Evolutionary conservation across 2,888 invertebrate species (phyloP).

Genomic region (Himalopsyche japonica): DNA sequence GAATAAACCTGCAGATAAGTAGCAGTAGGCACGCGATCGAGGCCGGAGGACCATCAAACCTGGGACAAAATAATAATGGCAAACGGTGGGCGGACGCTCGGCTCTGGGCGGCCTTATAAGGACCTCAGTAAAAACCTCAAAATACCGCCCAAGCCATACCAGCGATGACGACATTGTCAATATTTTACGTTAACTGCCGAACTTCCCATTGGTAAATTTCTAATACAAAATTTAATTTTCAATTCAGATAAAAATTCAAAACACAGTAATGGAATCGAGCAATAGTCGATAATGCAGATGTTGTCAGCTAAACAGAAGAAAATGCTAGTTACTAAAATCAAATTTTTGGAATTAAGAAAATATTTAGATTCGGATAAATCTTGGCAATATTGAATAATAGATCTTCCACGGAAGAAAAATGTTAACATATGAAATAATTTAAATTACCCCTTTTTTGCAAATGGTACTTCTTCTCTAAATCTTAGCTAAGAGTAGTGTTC

Average conservation of each 20-base stretch:
- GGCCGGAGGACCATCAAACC: conserved; percentile 19
- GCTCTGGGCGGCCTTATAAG: conserved; percentile 30
- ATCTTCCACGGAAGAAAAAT: no score
- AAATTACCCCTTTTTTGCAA: no score
- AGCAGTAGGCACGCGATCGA: background rate
- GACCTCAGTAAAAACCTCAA: conserved; percentile 2
- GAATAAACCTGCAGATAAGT: background rate
- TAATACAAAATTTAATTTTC: background rate
- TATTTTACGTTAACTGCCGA: background rate
- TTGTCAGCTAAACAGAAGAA: no score
- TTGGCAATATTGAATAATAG: no score
- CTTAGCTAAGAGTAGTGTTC: no score
- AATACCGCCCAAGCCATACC: background rate
- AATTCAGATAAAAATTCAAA: background rate
- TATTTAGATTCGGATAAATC: no score
- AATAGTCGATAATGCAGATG: no score
- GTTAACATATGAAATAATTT: no score
- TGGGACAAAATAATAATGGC: conserved; percentile 6
- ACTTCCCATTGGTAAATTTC: background rate
- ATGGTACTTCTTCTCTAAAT: no score
- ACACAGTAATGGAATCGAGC: no score
- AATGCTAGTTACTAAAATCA: no score
- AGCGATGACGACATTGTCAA: conserved; percentile 23
- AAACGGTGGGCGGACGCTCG: conserved; percentile 23
- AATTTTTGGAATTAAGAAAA: no score